These are phyloP conservation scores for Halcyon smyrnensis DNA, from an alignment of 2,797 vertebrate genomes.

Conservation along the genomic window DNA sequence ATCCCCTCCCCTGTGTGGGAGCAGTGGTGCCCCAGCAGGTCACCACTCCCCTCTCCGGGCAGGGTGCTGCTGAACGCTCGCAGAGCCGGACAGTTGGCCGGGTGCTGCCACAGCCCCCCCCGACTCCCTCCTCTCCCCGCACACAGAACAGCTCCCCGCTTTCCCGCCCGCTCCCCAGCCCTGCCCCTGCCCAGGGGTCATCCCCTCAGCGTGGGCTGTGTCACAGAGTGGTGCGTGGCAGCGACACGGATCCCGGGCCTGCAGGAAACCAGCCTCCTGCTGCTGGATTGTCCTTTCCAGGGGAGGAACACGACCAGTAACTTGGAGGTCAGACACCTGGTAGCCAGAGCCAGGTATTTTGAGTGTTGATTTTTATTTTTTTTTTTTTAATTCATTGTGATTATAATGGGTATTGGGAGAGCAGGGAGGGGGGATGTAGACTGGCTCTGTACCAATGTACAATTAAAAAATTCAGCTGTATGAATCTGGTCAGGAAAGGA, in stretches of 20 bases:
- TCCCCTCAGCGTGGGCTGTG: neutral
- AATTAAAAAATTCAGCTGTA: neutral
- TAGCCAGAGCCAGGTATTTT: neutral
- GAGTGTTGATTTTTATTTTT: neutral
- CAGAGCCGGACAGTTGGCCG: neutral
- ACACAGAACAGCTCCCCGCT: fast-evolving
- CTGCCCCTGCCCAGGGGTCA: neutral
- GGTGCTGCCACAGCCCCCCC: neutral
- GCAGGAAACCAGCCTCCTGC: neutral
- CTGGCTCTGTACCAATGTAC: neutral
- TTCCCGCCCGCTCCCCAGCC: neutral
- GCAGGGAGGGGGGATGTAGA: too few relatives aligned
- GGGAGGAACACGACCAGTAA: fast-evolving
- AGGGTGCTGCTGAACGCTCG: neutral
- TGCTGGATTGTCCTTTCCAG: neutral
- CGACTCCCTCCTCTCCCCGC: neutral
- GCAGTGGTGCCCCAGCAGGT: neutral
- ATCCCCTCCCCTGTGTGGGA: neutral
- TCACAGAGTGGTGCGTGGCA: neutral
- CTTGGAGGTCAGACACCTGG: neutral
- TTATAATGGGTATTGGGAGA: neutral
- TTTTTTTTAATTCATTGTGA: neutral
- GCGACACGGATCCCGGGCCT: neutral
- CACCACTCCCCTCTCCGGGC: neutral
- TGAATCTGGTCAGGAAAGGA: neutral